Evolutionary conservation across 2,113 vertebrate genomes (phyloP).

Genomic region (Podarcis raffonei): DNA sequence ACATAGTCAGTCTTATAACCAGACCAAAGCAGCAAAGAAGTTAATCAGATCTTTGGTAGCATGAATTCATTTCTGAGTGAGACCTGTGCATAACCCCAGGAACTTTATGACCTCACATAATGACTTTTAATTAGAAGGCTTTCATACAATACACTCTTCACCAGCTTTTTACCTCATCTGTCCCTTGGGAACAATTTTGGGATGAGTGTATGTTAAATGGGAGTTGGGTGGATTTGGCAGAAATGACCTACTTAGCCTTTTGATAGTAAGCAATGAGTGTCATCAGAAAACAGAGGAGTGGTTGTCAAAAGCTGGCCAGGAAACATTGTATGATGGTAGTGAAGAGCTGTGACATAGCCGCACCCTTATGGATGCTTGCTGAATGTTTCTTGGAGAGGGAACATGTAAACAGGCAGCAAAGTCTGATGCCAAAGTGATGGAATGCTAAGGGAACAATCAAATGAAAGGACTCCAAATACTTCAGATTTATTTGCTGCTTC

Average conservation of each 20-base stretch:
- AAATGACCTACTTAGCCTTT: background rate
- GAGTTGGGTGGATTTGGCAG: constrained; percentile 18
- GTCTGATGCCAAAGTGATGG: constrained; percentile 33
- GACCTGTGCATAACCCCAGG: background rate
- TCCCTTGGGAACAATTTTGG: background rate
- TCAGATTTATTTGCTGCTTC: background rate
- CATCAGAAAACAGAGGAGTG: background rate
- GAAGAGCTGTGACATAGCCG: constrained; percentile 7
- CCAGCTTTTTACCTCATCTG: background rate
- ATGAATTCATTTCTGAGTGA: background rate
- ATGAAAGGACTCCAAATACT: background rate
- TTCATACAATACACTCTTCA: background rate
- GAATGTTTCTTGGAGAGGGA: background rate
- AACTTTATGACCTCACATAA: constrained; percentile 3
- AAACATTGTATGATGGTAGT: constrained; percentile 15
- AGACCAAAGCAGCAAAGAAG: rapidly evolving
- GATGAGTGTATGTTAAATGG: background rate
- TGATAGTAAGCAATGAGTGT: background rate
- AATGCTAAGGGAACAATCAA: constrained; percentile 29
- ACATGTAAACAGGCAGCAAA: background rate
- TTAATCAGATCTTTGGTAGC: background rate
- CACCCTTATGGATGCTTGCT: background rate
- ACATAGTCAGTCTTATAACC: background rate
- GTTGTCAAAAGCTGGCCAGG: constrained; percentile 22
- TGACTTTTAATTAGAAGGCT: background rate